phyloP scores from a whole-genome alignment of 2,888 invertebrate species.

The Zelleria hepariella region DNA sequence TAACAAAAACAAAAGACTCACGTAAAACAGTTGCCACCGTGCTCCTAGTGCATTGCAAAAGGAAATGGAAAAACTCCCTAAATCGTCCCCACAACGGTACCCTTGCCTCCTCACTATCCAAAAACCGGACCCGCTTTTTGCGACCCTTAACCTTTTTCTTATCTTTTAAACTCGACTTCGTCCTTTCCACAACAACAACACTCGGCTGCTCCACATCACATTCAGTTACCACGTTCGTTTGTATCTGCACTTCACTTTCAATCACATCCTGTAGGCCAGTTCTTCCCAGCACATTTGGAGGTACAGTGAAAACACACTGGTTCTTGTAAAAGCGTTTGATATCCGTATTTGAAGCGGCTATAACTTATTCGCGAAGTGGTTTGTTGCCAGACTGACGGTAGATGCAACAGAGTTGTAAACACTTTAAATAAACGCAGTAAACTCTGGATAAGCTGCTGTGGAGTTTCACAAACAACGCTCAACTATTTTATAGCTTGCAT shows the following conservation, averaged over 20 bases:
- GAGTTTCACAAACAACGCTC: conserved; percentile 3
- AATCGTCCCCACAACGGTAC: conserved; percentile 41
- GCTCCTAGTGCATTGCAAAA: conserved; percentile 42
- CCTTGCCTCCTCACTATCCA: conserved; percentile 35
- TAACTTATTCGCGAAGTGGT: background rate
- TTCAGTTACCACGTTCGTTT: background rate
- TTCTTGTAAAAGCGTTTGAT: conserved; percentile 11
- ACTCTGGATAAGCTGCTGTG: background rate
- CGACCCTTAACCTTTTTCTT: conserved; percentile 30
- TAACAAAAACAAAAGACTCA: conserved; percentile 32
- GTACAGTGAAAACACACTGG: conserved; percentile 20
- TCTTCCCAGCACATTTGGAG: conserved; percentile 25
- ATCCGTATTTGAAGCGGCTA: background rate
- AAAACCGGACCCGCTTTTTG: conserved; percentile 57
- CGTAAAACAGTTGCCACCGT: conserved; percentile 40
- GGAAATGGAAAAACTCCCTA: conserved; percentile 38
- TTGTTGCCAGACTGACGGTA: background rate
- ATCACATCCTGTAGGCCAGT: conserved; percentile 36
- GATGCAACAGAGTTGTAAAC: conserved; percentile 1
- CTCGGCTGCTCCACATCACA: too few relatives aligned
- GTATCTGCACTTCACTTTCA: background rate
- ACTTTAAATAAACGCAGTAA: background rate
- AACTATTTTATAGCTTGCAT: conserved; percentile 13
- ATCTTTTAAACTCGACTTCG: conserved; percentile 45
- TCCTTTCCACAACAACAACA: conserved; percentile 45